These are phyloP conservation scores for Steatocranus sp. DNA, from an alignment of 2,797 vertebrate genomes.

Conservation along the genomic window DNA sequence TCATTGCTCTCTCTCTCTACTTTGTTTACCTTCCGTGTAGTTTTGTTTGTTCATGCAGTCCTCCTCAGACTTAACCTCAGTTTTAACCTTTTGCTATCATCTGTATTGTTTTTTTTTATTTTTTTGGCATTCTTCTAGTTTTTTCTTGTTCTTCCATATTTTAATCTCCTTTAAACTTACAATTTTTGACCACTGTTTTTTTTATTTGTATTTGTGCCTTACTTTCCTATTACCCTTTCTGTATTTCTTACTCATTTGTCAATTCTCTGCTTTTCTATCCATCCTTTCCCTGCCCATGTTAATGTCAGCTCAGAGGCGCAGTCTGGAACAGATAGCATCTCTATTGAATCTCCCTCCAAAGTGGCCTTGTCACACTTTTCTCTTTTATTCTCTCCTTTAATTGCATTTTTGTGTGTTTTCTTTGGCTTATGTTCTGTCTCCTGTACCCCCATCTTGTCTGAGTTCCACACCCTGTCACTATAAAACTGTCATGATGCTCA, in stretches of 20 bases:
- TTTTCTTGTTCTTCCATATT: neutral
- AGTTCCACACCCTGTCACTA: conserved; percentile 53
- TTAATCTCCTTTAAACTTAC: neutral
- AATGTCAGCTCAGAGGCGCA: neutral
- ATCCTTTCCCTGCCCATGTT: neutral
- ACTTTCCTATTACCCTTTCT: neutral
- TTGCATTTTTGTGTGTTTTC: conserved; percentile 40
- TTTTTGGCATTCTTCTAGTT: neutral
- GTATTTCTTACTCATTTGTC: neutral
- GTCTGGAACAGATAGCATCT: conserved; percentile 61
- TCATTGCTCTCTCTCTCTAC: neutral
- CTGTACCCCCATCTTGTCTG: conserved; percentile 51
- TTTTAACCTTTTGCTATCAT: neutral
- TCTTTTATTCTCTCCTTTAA: conserved; percentile 39
- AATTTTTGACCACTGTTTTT: neutral
- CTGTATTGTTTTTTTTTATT: neutral
- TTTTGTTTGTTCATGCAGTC: neutral
- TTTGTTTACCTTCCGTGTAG: neutral
- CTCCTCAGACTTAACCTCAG: neutral
- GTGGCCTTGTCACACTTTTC: conserved; percentile 19
- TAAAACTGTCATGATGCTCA: conserved; percentile 67
- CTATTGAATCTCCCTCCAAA: conserved; percentile 23
- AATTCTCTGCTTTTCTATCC: neutral
- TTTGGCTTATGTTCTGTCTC: conserved; percentile 48
- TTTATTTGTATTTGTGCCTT: neutral